Evolutionary conservation across 64 coral and sea anemone genomes (phyloP), one percentile per base, ranked within the genome.

Genomic region (Porites lutea): DNA sequence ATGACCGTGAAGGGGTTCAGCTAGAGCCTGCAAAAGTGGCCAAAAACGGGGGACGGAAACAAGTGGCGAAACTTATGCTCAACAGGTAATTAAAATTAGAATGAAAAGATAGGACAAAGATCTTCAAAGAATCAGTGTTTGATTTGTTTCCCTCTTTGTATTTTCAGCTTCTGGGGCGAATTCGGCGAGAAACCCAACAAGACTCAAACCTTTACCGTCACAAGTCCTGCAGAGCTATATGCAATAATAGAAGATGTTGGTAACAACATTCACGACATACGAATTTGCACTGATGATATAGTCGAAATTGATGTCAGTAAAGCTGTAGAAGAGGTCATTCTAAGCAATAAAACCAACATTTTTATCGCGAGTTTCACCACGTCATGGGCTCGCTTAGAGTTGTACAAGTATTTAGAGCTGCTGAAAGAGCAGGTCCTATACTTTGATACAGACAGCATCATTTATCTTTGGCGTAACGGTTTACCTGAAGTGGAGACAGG

Each of bases 31-130:
- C 46, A 7, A 77, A 88, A 47, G 46, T 88, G 19, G 48, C 48
- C 19, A 66, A 88, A 27, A 88, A 88, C 37, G 69, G 69, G 49
- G 86, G 86, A 14, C 44, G 49, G 13, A 54, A 60, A 13, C 3
- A 8, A 21, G 14, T 55, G 13, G 86, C 86, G 4, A 88, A 88
- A 52, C 6, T 88, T 3, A 46, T 37, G 67, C 70, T 88, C 4
- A 88, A 88, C 22, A 54, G 65, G 27, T 37, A 37, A 37, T 37
- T 37, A 37, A 1, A 37, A 37, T 37, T 37, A 37, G 27, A 37
- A 37, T 37, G 27, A 37, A 37, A 37, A 37, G 27, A 37, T 37
- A 37, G 27, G 27, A 37, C 27, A 37, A 37, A 37, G 27, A 37
- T 37, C 27, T 37, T 37, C 27, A 37, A 37, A 37, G 27, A 37